Evolutionary conservation across 2,797 vertebrate genomes (phyloP).

Genomic region (Cercopithecus hamlyni): DNA sequence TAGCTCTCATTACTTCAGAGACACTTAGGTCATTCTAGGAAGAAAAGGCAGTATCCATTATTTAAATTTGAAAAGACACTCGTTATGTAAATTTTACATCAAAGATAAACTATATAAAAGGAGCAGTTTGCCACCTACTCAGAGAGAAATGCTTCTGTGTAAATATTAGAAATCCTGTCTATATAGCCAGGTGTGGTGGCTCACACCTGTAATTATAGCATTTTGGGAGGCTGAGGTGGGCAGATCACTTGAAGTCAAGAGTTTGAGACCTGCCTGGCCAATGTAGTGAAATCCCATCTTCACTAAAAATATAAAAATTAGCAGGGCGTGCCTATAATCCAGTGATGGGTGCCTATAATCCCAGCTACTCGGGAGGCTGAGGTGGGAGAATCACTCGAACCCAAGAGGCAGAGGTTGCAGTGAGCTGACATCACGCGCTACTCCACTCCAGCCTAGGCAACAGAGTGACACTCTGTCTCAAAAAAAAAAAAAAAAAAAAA

Average conservation of each 20-base stretch:
- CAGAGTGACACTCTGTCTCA: too few relatives aligned
- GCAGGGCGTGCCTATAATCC: not conserved
- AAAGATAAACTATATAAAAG: not conserved
- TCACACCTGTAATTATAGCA: not conserved
- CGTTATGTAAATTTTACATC: not conserved
- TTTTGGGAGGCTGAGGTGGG: not conserved
- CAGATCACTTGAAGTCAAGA: not conserved
- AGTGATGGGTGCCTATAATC: not conserved
- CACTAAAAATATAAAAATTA: not conserved
- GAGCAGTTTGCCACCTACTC: not conserved
- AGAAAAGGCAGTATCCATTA: not conserved
- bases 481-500: not conserved
- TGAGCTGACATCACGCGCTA: not conserved
- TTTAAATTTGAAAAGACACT: not conserved
- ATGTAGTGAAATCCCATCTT: not conserved
- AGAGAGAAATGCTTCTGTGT: not conserved
- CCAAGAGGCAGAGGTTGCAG: not conserved
- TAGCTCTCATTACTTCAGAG: not conserved
- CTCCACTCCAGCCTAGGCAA: not conserved
- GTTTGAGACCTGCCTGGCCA: not conserved
- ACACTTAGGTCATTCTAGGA: not conserved
- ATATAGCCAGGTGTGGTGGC: not conserved
- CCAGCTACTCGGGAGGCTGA: not conserved
- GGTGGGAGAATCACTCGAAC: not conserved
- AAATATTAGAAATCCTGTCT: not conserved